These are phyloP conservation scores for Tragelaphus buxtoni DNA, from an alignment of 2,113 vertebrate genomes.

Conservation along the genomic window DNA sequence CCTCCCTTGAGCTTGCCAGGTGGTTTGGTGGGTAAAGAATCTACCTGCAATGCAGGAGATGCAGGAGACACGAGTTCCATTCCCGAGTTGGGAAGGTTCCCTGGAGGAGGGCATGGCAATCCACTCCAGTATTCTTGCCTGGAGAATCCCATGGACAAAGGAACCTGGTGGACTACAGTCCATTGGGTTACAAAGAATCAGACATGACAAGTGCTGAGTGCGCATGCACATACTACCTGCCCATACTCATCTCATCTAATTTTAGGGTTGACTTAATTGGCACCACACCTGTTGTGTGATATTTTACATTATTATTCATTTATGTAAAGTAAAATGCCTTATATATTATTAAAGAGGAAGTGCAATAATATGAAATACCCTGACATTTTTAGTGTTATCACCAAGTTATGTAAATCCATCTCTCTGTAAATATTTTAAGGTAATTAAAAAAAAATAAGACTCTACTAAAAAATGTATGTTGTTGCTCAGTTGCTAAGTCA, in stretches of 20 bases:
- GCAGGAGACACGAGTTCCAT: neutral
- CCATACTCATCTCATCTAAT: slow-evolving; percentile 66
- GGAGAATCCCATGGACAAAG: neutral
- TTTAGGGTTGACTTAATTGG: slow-evolving; percentile 71
- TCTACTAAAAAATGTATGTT: neutral
- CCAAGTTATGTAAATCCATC: slow-evolving; percentile 81
- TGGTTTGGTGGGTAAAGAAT: neutral
- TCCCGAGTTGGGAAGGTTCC: neutral
- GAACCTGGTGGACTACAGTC: neutral
- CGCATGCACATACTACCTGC: rapidly evolving
- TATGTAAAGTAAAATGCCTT: slow-evolving; percentile 86
- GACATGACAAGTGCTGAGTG: neutral
- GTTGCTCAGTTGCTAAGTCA: neutral
- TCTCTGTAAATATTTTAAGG: slow-evolving; percentile 79
- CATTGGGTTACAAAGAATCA: neutral
- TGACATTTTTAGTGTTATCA: slow-evolving; percentile 81
- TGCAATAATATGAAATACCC: slow-evolving; percentile 85
- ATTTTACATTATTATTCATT: slow-evolving; percentile 85
- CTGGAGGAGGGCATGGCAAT: neutral
- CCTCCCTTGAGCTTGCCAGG: neutral
- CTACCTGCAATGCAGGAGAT: neutral
- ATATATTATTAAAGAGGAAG: slow-evolving; percentile 84
- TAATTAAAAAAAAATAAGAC: slow-evolving; percentile 83
- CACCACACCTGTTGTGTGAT: slow-evolving; percentile 80
- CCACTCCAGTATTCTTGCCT: neutral